Evolutionary conservation across 2,888 invertebrate genomes (phyloP), one percentile per base, ranked within the genome.

Genomic region (Tribolium freemani): DNA sequence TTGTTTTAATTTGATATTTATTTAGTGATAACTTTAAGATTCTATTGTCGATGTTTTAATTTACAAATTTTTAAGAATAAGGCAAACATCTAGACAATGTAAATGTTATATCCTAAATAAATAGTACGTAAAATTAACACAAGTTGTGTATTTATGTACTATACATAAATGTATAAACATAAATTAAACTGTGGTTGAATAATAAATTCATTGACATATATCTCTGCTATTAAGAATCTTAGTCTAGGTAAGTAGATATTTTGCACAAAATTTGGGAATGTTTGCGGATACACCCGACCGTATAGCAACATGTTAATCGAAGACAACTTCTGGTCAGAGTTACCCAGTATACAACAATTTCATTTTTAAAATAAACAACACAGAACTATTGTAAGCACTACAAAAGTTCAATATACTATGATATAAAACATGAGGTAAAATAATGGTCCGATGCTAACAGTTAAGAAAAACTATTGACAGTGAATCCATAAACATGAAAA

Each of bases 21-120:
- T 60, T 68, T 72, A 70, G 66, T 77, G 71, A 74, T 76, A 75
- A 78, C 71, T 51, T 73, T 58, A 75, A 71, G 58, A 73, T 78
- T 51, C 80, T 80, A 81, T 81, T 80, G 81, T 81, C 81, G 75
- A 77, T 78, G 76, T 76, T 67, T 71, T 71, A 68, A 68, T 68
- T 72, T 68, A 66, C 57, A 72, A 57, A 20, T 67, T 69, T 68
- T 63, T 56, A 51, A 69, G 61, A 70, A 73, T 73, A 74, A 74
- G 74, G 74, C 74, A 74, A 71, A 74, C 74, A 74, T 71, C 71
- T 69, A 74, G 57, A 69, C 56, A 69, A 64, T 46, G 64, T 46
- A 54, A 58, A 38, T 60, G 21, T 53, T 51, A 60, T 60, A 58
- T 60, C 51, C 69, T 70, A 73, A 73, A 73, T 73, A 69, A 73